Percentiles rank a stretch among this genome's conserved stretches.
phyloP scores from a whole-genome alignment of 2,888 invertebrate genomes.

The Gortyna flavago region DNA sequence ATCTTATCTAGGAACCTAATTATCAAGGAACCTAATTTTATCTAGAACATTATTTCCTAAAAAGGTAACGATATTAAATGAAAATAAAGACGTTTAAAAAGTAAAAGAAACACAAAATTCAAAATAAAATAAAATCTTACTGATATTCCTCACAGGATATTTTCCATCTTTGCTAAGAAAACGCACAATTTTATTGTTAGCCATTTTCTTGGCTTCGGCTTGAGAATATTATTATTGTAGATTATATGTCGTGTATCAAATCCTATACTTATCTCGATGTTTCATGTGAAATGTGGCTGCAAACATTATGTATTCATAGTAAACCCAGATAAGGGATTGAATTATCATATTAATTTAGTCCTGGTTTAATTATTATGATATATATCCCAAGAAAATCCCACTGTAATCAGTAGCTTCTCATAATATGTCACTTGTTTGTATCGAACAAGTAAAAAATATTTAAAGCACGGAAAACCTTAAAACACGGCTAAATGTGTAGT shows the following conservation, averaged over 20 bases:
- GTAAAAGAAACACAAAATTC: background rate
- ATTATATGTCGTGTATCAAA: slow-evolving; percentile 44
- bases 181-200: slow-evolving; percentile 54
- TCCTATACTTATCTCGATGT: slow-evolving; percentile 52
- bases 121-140: too few relatives aligned
- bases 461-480: background rate
- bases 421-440: background rate
- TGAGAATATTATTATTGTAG: slow-evolving; percentile 41
- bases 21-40: background rate
- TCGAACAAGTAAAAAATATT: background rate
- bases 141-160: slow-evolving; percentile 27
- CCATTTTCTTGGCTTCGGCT: slow-evolving; percentile 36
- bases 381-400: background rate
- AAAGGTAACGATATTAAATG: background rate
- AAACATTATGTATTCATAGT: slow-evolving; percentile 33
- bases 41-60: background rate
- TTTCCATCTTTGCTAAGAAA: slow-evolving; percentile 38
- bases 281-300: slow-evolving; percentile 65
- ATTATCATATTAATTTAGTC: background rate
- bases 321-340: background rate
- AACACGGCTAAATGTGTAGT: too few relatives aligned
- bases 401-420: background rate
- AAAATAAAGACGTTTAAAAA: background rate
- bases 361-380: background rate
- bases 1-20: too few relatives aligned